A percentile compares a stretch with the other conserved stretches of the same genome.
phyloP scores from a whole-genome alignment of 2,888 invertebrate genomes.

The Apotomis capreana region DNA sequence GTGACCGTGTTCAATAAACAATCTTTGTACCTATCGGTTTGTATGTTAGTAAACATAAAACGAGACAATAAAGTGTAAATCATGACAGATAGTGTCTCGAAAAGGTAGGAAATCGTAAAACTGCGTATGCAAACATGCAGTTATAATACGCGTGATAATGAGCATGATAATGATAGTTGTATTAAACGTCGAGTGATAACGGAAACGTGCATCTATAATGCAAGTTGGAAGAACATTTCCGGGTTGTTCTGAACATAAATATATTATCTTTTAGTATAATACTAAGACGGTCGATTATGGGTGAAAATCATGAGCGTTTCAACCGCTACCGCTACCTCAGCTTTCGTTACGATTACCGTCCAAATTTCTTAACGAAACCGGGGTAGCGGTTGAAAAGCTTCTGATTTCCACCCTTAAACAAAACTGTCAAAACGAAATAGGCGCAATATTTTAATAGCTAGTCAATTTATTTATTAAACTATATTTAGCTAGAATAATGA shows the following conservation, averaged over 20 bases:
- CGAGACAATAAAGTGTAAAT: background rate
- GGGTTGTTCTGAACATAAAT: conserved; percentile 2
- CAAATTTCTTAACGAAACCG: too few relatives aligned
- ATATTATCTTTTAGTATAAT: background rate
- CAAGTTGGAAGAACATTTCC: background rate
- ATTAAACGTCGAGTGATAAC: conserved; percentile 11
- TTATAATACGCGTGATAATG: conserved; percentile 12
- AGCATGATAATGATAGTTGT: conserved; percentile 1
- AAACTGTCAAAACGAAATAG: too few relatives aligned
- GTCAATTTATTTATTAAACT: too few relatives aligned
- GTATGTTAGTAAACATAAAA: conserved; percentile 7
- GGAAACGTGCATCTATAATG: conserved; percentile 4
- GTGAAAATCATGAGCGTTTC: too few relatives aligned
- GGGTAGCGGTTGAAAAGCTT: too few relatives aligned
- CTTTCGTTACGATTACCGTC: too few relatives aligned
- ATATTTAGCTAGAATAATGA: too few relatives aligned
- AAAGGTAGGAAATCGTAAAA: conserved; percentile 15
- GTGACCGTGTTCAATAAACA: background rate
- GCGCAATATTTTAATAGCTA: too few relatives aligned
- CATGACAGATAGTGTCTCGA: background rate
- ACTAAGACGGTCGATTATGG: too few relatives aligned
- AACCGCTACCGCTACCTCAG: too few relatives aligned
- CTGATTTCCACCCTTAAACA: too few relatives aligned
- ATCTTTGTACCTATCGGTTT: background rate
- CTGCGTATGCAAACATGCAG: background rate